Evolutionary conservation across 2,797 vertebrate species (phyloP), one percentile per base, ranked within the genome.

Genomic region (Lepus townsendii): DNA sequence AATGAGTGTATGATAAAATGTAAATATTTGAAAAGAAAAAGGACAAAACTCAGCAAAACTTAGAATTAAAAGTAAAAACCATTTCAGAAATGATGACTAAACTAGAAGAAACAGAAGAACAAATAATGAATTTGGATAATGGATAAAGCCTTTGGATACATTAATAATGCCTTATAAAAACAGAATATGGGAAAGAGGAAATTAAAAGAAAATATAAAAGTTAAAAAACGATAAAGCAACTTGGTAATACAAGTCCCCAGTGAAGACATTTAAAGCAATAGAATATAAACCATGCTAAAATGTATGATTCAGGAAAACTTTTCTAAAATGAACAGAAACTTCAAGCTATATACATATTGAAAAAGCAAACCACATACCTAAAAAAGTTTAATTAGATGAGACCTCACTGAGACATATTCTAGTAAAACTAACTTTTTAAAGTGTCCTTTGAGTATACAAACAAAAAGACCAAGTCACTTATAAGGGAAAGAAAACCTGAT

Each of bases 401-500:
- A 80, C 5, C n/a, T 79, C 22, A 30, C 4, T 79, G 54, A 73
- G 24, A 66, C 5, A 93, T 77, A 80, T 54, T 84, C 62, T 32
- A 90, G 26, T 69, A 84, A 84, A 66, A 85, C 12, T 83, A 68
- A 77, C 16, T 94, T 90, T 63, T 75, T 83, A 68, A 52, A 42
- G 32, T 24, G 9, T 57, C 19, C 35, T 80, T 79, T 68, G 14
- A 66, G 0, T 82, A 65, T 62, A 19, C 62, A 93, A n/a, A 80
- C 7, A 80, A 78, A 95, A 97, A 93, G 54, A 89, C 6, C n/a
- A 83, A 54, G 12, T 90, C 22, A 91, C 19, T 83, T 92, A 27
- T 26, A 65, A 73, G n/a, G 69, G n/a, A 62, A 91, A 91, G 24
- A 80, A 96, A 92, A 89, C 2, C 26, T 83, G 66, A 91, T 10